Evolutionary conservation across 2,888 invertebrate genomes (phyloP), one percentile per base, ranked within the genome.

Genomic region (Thymelicus acteon): DNA sequence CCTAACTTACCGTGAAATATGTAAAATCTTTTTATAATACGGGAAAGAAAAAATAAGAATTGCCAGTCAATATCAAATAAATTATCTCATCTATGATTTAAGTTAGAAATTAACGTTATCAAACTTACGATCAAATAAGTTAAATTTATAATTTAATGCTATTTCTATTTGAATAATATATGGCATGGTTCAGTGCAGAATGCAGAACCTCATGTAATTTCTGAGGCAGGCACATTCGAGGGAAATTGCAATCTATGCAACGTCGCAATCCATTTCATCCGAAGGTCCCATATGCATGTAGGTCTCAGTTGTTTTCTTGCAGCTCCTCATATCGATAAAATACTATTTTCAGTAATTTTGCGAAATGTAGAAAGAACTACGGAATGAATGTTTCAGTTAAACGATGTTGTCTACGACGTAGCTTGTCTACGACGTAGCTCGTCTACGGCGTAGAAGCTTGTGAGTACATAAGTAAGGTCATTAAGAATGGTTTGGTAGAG

Each of bases 271-370:
- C 58, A 60, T 66, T 66, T 48, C 58, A 66, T 37, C 58, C 60
- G 66, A 58, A 66, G 66, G 66, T 60, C 66, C 66, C 66, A 66
- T 66, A 66, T 66, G 66, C 60, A 15, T 31, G 58, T 57, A 37
- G 58, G 66, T 60, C 66, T 47, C 58, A 60, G 47, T 66, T 66
- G 66, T 66, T 58, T 60, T 66, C 66, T 58, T 66, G 47, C 44
- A 44, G 44, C 58, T 15, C 7, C 13, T 48, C 37, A 48, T 48
- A 58, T 60, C 37, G 58, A 66, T 66, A 60, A 48, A 60, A 60
- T 66, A 44, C 10, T 10, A n/a, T 48, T 65, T 65, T 66, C 48
- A 58, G 40, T 57, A 57, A 57, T 64, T 44, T 54, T 64, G 13
- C 7, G 19, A 54, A 52, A 54, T 64, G 15, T 58, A 58, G 8